These are phyloP conservation scores for Diorhabda elongata DNA, from an alignment of 1,140 invertebrate species.

Conservation along the genomic window DNA sequence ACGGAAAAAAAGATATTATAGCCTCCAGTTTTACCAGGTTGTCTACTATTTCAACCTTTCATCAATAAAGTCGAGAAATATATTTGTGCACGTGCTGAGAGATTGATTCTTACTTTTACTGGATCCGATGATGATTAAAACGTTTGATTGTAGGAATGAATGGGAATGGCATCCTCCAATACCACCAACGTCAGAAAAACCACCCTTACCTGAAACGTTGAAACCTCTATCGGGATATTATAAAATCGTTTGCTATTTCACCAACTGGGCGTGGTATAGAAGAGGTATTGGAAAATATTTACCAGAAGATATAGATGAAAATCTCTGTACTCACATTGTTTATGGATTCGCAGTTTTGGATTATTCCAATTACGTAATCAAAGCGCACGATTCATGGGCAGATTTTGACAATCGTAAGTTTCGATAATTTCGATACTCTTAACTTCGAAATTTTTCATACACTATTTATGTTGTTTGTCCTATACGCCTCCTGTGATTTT, in stretches of 20 bases:
- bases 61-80: no score
- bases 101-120: no score
- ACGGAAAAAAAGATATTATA: no score
- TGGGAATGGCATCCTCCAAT: constrained; percentile 38
- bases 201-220: constrained; percentile 34
- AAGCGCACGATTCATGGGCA: constrained; percentile 83
- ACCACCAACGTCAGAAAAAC: constrained; percentile 36
- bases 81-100: no score
- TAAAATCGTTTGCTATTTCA: constrained; percentile 87
- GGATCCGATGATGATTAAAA: no score
- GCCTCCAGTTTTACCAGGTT: no score
- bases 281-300: constrained; percentile 73
- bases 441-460: no score
- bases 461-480: no score
- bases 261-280: constrained; percentile 93
- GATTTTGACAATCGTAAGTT: constrained; percentile 78
- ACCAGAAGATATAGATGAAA: constrained; percentile 80
- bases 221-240: constrained; percentile 49
- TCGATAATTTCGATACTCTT: no score
- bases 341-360: constrained; percentile 89
- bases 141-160: constrained; percentile 18
- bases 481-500: no score
- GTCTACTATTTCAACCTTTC: no score
- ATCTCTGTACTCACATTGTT: constrained; percentile 85
- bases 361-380: constrained; percentile 69